Conservation (phyloP, 2,113 vertebrate species). For the Neomonachus schauinslandi region DNA sequence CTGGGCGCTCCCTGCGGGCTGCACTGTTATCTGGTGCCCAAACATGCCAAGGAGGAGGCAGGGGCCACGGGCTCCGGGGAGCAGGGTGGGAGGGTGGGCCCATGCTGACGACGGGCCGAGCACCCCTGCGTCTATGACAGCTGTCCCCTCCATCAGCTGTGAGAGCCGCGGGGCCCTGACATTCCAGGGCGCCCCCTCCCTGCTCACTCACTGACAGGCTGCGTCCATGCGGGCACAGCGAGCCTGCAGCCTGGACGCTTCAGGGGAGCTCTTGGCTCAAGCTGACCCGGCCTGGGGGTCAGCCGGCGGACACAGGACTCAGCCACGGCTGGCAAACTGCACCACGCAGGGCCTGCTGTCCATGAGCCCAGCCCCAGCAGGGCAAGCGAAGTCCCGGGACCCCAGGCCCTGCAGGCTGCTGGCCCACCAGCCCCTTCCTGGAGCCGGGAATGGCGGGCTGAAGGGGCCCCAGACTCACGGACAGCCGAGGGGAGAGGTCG, state of each 20-base stretch:
- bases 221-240: neutral
- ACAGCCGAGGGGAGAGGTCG: fast-evolving
- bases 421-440: neutral
- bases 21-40: neutral
- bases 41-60: neutral
- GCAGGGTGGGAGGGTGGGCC: neutral
- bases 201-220: neutral
- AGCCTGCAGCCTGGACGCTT: neutral
- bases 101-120: fast-evolving
- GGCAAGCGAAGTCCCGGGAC: too few relatives aligned
- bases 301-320: neutral
- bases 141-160: neutral
- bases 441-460: neutral
- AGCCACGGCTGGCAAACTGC: neutral
- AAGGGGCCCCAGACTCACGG: fast-evolving
- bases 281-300: neutral
- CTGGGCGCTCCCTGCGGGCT: fast-evolving
- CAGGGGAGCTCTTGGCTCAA: neutral
- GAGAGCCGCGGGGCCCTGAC: neutral
- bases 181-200: neutral
- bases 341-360: neutral
- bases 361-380: neutral
- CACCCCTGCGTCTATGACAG: neutral
- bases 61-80: fast-evolving
- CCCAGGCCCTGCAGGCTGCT: neutral